These are phyloP conservation scores for Drosophila eohydei DNA, from an alignment of 2,888 invertebrate species.

Conservation along the genomic window DNA sequence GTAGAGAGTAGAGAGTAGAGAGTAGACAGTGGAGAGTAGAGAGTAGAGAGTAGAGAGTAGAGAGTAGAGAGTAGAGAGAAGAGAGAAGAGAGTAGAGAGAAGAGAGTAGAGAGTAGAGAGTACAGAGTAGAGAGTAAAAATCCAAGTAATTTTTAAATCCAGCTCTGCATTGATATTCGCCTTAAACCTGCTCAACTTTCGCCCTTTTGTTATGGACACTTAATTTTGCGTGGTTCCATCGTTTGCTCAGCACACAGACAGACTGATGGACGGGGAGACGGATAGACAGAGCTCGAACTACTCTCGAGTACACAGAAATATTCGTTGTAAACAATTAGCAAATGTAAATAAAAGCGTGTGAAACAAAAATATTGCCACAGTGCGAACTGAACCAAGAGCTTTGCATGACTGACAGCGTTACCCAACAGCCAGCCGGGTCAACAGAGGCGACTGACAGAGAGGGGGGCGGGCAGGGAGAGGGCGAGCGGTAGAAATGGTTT, in stretches of 20 bases:
- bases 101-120: too few relatives aligned
- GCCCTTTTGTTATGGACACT: constrained; percentile 18
- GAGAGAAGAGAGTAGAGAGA: too few relatives aligned
- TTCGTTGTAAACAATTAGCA: constrained; percentile 68
- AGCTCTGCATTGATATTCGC: neutral
- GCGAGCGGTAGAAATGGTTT: neutral
- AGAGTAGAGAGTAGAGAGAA: too few relatives aligned
- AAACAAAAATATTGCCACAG: constrained; percentile 63
- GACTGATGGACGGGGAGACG: neutral
- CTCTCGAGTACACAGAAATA: constrained; percentile 35
- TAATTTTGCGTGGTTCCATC: constrained; percentile 9
- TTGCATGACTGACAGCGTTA: constrained; percentile 30
- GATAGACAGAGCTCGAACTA: neutral
- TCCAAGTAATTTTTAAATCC: neutral
- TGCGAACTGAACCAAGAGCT: constrained; percentile 20
- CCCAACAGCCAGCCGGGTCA: constrained; percentile 1
- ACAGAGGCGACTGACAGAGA: neutral
- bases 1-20: too few relatives aligned
- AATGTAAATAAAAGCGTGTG: constrained; percentile 72
- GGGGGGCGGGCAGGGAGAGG: neutral
- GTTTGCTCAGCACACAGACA: constrained; percentile 22
- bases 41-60: too few relatives aligned
- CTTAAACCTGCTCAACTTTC: neutral
- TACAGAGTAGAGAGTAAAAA: too few relatives aligned
- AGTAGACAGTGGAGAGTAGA: too few relatives aligned